These are phyloP conservation scores for Oncopodura yosiiana DNA, from an alignment of 1,140 invertebrate genomes.

Conservation along the genomic window DNA sequence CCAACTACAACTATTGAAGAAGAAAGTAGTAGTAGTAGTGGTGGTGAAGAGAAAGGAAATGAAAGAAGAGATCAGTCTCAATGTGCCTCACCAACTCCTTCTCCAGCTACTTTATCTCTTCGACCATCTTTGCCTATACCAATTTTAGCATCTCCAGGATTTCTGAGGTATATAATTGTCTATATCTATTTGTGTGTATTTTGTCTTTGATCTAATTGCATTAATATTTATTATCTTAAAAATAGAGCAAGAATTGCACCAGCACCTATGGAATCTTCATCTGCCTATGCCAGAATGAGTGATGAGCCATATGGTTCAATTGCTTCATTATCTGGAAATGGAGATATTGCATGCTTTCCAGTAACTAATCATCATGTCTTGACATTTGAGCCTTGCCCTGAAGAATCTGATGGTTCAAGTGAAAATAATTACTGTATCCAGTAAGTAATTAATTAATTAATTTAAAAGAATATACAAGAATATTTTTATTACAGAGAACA, in stretches of 20 bases:
- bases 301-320: conserved; percentile 35
- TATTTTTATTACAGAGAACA: background rate
- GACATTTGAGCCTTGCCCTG: conserved; percentile 15
- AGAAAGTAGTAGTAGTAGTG: too few relatives aligned
- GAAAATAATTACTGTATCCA: too few relatives aligned
- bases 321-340: conserved; percentile 31
- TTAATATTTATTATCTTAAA: background rate
- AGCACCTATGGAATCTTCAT: too few relatives aligned
- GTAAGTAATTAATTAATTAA: too few relatives aligned
- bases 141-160: conserved; percentile 25
- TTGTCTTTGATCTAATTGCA: background rate
- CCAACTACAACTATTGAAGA: too few relatives aligned
- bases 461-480: background rate
- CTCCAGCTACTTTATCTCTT: conserved; percentile 23
- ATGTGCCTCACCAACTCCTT: background rate
- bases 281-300: conserved; percentile 27
- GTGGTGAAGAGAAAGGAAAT: too few relatives aligned
- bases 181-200: background rate
- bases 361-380: background rate
- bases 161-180: conserved; percentile 22
- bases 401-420: too few relatives aligned
- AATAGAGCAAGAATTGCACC: background rate
- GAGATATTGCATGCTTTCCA: conserved; percentile 35
- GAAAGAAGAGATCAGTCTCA: too few relatives aligned
- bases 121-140: conserved; percentile 32